Evolutionary conservation across 2,797 vertebrate genomes (phyloP).

Genomic region (Phaenicophaeus curvirostris): DNA sequence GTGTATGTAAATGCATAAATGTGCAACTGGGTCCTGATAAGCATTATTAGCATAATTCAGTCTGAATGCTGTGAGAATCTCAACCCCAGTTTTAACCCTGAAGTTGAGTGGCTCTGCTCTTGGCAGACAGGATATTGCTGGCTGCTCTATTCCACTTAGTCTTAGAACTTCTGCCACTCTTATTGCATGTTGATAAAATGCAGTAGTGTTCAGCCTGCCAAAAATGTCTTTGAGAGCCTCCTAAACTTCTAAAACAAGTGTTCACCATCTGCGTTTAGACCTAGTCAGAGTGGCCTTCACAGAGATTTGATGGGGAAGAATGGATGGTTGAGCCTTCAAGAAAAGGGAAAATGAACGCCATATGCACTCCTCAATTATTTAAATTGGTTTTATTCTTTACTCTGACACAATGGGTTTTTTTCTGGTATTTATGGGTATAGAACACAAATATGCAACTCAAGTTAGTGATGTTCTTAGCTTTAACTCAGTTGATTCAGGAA

Average conservation of each 20-base stretch:
- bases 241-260: background rate
- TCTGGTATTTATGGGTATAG: background rate
- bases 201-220: background rate
- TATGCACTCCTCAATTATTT: background rate
- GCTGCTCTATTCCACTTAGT: background rate
- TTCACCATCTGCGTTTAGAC: background rate
- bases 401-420: background rate
- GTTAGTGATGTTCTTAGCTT: background rate
- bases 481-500: background rate
- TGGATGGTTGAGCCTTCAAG: background rate
- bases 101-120: background rate
- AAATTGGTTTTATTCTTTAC: background rate
- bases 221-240: background rate
- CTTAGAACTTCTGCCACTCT: background rate
- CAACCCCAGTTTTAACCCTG: background rate
- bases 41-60: background rate
- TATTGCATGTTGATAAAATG: background rate
- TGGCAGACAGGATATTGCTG: background rate
- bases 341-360: rapidly evolving
- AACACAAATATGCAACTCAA: rapidly evolving
- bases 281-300: background rate
- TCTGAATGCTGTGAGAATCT: background rate
- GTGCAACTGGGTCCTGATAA: background rate
- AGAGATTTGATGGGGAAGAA: background rate
- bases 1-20: background rate